Base-by-base conservation (phyloP, 2,888 invertebrate genomes). In the Lithosia quadra region DNA sequence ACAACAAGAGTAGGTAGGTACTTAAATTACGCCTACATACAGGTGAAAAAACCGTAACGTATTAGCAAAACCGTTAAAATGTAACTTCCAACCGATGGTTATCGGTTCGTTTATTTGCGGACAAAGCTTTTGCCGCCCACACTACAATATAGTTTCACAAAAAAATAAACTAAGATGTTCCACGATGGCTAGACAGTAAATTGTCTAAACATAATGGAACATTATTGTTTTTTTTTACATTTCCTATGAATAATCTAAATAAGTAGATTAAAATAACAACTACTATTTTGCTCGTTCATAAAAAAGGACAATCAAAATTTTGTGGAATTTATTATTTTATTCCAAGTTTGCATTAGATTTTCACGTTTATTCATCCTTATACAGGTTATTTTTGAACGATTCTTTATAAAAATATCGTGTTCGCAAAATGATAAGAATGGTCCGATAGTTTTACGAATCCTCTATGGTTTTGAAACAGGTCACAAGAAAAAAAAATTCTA, bases 41-140 rank as follows among this genome's bases (percentile, higher is more conserved):
- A 24, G 10, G 11, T 18, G 8, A 33, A 66, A 65, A 65, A 53
- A 34, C 13, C n/a, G 18, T 59, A 65, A 65, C 49, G 58, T 65
- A 58, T 58, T 21, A 24, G 0, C 2, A 61, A 67, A 67, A 61
- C 62, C 61, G 39, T 61, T 67, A 39, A 66, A 61, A 67, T 39
- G 15, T 43, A 24, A 24, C 61, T 61, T 66, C 53, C 10, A 57
- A 4, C 2, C 22, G 49, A 60, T 59, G 33, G 1, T 22, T 24
- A 60, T 56, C 53, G 39, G 18, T 43, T 36, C 15, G 33, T 61
- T 67, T 39, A 36, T 61, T 61, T 59, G 34, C 15, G 11, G 15
- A 65, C 49, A 58, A 58, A 33, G 58, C 34, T 58, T 58, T 58
- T 58, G 28, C n/a, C 9, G 7, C 56, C 56, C 18, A 56, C 56